Percentiles rank a stretch among this genome's conserved stretches.
phyloP scores from a whole-genome alignment of 2,797 vertebrate species.

The Manis javanica region DNA sequence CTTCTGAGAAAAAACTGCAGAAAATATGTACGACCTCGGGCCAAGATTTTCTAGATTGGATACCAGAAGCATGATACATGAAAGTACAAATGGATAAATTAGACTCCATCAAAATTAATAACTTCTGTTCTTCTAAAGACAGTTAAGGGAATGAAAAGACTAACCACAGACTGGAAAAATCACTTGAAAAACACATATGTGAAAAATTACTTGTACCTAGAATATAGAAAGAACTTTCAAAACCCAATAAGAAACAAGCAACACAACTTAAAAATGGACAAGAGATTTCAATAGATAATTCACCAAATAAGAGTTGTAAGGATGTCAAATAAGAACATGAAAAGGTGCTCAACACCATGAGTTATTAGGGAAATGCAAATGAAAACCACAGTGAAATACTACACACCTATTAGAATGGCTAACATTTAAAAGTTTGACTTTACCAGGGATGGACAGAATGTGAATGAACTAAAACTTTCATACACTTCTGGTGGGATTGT shows the following conservation, averaged over 20 bases:
- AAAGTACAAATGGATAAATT: not conserved
- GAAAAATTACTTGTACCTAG: not conserved
- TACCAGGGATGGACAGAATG: not conserved
- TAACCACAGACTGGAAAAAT: not conserved
- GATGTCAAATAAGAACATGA: not conserved
- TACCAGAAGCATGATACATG: not conserved
- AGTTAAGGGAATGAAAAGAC: not conserved
- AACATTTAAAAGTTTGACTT: not conserved
- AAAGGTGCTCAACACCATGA: not conserved
- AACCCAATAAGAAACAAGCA: not conserved
- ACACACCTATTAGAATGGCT: not conserved
- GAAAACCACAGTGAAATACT: not conserved
- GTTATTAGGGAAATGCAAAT: conserved; percentile 11
- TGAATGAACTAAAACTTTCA: not conserved
- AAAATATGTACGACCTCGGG: not conserved
- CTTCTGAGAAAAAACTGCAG: not conserved
- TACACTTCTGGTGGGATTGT: not conserved
- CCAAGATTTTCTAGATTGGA: conserved; percentile 35
- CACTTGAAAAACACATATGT: not conserved
- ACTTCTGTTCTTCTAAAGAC: not conserved
- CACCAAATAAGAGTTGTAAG: not conserved
- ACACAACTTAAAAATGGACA: not conserved
- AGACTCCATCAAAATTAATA: conserved; percentile 47
- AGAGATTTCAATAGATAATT: not conserved
- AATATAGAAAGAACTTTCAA: not conserved